Evolutionary conservation across 2,797 vertebrate species (phyloP).

Genomic region (Micropoecilia bifurca): DNA sequence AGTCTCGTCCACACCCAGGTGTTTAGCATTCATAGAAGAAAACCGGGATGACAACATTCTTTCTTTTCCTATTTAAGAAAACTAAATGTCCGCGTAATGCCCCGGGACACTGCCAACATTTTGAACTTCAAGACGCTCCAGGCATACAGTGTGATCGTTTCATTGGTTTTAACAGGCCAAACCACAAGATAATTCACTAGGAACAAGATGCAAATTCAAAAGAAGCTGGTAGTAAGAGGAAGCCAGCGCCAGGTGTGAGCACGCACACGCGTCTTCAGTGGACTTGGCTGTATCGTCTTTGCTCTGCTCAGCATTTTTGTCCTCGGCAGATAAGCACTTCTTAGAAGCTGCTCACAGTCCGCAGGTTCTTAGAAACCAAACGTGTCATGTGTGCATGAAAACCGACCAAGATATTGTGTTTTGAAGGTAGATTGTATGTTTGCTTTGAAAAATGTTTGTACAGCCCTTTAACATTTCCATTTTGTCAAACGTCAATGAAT

Average conservation of each 20-base stretch:
- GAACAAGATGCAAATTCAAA: constrained; percentile 36
- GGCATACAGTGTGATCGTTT: constrained; percentile 9
- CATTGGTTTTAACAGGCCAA: constrained; percentile 28
- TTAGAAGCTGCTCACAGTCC: constrained; percentile 23
- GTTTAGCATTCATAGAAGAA: not conserved
- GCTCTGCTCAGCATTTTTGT: not conserved
- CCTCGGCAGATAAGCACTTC: constrained; percentile 1
- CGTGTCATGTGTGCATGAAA: not conserved
- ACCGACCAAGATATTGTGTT: not conserved
- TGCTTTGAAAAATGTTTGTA: not conserved
- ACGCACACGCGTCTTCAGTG: not conserved
- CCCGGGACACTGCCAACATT: not conserved
- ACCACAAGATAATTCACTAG: constrained; percentile 15
- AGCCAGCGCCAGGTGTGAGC: constrained; percentile 9
- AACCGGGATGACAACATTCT: not conserved
- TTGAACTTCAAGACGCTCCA: constrained; percentile 25
- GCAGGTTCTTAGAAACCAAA: not conserved
- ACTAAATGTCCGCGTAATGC: not conserved
- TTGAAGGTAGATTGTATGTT: not conserved
- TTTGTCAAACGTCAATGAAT: not conserved
- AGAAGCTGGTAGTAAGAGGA: constrained; percentile 26
- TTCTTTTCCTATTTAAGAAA: not conserved
- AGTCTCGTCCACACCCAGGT: not conserved
- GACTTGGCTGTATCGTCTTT: not conserved
- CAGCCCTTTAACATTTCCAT: not conserved